Evolutionary conservation across 2,113 vertebrate genomes (phyloP).

Genomic region (Ameiurus melas): DNA sequence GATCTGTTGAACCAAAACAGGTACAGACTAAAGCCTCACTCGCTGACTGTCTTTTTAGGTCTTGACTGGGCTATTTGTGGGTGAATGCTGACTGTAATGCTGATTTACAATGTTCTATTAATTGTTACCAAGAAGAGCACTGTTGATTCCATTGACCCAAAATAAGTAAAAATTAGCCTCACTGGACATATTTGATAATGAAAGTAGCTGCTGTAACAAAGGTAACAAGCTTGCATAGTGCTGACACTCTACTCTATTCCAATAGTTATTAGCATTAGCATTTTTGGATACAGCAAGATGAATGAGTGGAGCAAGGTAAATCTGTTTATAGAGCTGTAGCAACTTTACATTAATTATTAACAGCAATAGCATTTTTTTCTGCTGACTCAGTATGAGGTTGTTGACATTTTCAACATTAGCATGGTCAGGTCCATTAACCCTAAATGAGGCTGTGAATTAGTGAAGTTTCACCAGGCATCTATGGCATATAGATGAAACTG

Average conservation of each 20-base stretch:
- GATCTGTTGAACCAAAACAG: background rate
- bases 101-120: background rate
- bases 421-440: background rate
- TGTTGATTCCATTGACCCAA: background rate
- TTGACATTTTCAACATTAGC: background rate
- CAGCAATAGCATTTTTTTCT: background rate
- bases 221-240: background rate
- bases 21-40: background rate
- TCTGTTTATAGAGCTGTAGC: background rate
- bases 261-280: background rate
- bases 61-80: background rate
- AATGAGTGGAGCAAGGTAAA: background rate
- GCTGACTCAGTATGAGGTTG: background rate
- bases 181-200: background rate
- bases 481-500: background rate
- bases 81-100: background rate
- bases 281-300: background rate
- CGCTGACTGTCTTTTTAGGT: background rate
- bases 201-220: background rate
- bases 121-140: background rate
- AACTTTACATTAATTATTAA: background rate
- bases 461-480: background rate
- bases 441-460: background rate
- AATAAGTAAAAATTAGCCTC: background rate
- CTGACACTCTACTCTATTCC: background rate